phyloP scores from a whole-genome alignment of 2,113 vertebrate genomes.

The Ictalurus punctatus region DNA sequence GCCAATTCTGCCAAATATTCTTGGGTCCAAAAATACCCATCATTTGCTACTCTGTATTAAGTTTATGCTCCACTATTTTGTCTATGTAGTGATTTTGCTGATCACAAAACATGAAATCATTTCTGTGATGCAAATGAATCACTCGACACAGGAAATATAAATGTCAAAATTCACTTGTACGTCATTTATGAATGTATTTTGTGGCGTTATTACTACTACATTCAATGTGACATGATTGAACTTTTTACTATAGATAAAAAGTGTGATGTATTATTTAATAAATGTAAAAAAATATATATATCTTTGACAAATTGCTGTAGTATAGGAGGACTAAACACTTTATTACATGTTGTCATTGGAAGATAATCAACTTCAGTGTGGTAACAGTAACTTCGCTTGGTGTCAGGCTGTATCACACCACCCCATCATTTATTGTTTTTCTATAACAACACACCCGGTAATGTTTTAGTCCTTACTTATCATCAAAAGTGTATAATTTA shows the following conservation, averaged over 20 bases:
- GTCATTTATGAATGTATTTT: not conserved
- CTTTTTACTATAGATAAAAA: not conserved
- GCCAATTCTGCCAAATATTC: constrained; percentile 18
- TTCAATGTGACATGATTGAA: not conserved
- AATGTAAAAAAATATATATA: too few species aligned
- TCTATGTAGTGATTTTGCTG: not conserved
- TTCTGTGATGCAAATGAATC: not conserved
- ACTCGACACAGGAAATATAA: not conserved
- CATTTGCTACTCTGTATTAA: not conserved
- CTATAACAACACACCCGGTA: not conserved
- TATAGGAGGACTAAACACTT: not conserved
- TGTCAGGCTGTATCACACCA: not conserved
- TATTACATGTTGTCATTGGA: not conserved
- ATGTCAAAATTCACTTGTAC: not conserved
- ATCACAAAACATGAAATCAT: not conserved
- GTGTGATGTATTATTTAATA: not conserved
- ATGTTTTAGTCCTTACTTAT: not conserved
- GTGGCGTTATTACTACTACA: not conserved
- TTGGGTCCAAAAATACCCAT: not conserved
- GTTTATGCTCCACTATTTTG: not conserved
- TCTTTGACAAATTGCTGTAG: not conserved
- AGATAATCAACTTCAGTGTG: not conserved
- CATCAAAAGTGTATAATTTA: too few species aligned
- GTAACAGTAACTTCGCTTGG: not conserved
- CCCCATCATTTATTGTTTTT: not conserved